Evolutionary conservation across 2,797 vertebrate genomes (phyloP).

Genomic region (Cynopterus sphinx): DNA sequence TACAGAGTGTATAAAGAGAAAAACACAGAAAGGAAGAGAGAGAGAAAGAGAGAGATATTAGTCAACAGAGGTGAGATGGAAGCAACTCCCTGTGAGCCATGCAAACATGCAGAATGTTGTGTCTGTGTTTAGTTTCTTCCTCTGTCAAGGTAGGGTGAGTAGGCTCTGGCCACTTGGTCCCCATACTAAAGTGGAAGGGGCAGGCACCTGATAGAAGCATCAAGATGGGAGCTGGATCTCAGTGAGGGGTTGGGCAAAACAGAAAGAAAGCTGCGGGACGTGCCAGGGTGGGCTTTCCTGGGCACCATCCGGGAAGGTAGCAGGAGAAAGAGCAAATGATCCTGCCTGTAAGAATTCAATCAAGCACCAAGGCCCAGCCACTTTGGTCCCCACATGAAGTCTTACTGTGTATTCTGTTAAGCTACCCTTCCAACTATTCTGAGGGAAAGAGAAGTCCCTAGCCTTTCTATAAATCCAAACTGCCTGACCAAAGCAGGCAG

Average conservation of each 20-base stretch:
- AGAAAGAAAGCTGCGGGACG: not conserved
- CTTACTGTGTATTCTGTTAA: not conserved
- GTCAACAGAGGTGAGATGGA: constrained; percentile 93
- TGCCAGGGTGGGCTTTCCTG: not conserved
- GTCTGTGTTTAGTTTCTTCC: constrained; percentile 79
- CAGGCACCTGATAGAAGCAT: not conserved
- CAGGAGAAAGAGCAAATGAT: not conserved
- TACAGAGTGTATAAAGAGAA: constrained; percentile 97
- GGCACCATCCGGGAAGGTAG: not conserved
- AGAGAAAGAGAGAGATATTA: constrained; percentile 94
- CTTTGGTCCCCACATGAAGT: not conserved
- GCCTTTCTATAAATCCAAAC: not conserved
- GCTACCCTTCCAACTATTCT: not conserved
- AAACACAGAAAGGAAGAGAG: constrained; percentile 91
- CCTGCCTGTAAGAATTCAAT: not conserved
- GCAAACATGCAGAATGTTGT: constrained; percentile 87
- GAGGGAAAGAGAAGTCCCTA: not conserved
- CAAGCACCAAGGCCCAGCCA: not conserved
- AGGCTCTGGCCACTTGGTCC: not conserved
- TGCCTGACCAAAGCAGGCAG: not conserved
- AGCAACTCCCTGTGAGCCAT: constrained; percentile 90
- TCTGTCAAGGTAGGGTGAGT: not conserved
- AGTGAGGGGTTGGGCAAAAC: not conserved
- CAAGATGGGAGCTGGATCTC: not conserved
- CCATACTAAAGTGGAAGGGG: not conserved